These are phyloP conservation scores for Azemiops feae DNA, from an alignment of 2,113 vertebrate species.

Conservation along the genomic window DNA sequence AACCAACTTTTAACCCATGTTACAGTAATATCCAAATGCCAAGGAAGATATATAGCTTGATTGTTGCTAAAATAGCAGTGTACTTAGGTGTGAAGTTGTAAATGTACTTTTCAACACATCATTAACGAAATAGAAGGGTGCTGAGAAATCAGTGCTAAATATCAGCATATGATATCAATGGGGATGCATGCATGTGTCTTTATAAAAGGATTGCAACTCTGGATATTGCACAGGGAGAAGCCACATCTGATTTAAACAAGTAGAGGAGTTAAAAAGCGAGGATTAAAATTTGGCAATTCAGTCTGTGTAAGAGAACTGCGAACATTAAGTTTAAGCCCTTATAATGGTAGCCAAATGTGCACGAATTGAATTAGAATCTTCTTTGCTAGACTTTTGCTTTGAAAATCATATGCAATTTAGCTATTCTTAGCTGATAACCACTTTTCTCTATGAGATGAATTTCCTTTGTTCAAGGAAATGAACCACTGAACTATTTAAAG, in stretches of 20 bases:
- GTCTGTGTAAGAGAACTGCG: background rate
- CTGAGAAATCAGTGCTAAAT: background rate
- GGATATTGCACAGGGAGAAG: too few species aligned
- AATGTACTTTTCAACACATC: background rate
- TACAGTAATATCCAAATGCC: background rate
- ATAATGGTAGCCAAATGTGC: background rate
- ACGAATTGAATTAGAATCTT: background rate
- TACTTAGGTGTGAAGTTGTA: background rate
- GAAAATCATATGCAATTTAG: background rate
- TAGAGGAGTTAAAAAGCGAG: background rate
- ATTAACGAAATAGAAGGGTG: background rate
- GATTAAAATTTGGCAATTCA: background rate
- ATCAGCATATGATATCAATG: background rate
- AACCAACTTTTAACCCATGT: background rate
- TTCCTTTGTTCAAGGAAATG: background rate
- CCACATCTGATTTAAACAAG: background rate
- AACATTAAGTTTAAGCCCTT: background rate
- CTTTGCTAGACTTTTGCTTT: background rate
- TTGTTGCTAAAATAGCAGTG: background rate
- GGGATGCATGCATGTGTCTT: background rate
- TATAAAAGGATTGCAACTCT: background rate
- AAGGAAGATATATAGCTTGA: background rate
- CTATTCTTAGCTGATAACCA: background rate
- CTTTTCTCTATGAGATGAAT: background rate
- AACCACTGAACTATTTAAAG: background rate